Evolutionary conservation across 2,888 invertebrate species (phyloP).

Genomic region (Cryptus armator): DNA sequence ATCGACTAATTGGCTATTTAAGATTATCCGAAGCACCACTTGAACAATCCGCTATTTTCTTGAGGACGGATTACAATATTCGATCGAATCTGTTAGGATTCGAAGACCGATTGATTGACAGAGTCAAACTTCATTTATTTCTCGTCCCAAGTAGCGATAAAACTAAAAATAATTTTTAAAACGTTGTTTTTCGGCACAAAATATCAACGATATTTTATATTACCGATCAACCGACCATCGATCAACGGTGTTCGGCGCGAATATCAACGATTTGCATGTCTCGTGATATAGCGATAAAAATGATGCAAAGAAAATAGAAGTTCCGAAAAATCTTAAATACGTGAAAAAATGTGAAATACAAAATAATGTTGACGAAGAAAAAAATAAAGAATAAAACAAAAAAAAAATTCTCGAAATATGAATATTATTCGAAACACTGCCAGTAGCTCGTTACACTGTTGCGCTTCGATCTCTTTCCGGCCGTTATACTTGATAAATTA

Average conservation of each 20-base stretch:
- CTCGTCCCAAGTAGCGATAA: slow-evolving; percentile 14
- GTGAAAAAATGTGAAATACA: too few species aligned
- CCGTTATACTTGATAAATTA: not conserved
- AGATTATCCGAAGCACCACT: slow-evolving; percentile 6
- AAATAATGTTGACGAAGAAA: not conserved
- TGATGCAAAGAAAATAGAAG: too few species aligned
- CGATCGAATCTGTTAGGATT: not conserved
- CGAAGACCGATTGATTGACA: not conserved
- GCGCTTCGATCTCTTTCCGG: not conserved
- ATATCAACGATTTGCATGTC: too few species aligned
- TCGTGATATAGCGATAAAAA: too few species aligned
- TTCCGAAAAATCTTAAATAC: too few species aligned
- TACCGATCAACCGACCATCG: too few species aligned
- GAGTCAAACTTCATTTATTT: slow-evolving; percentile 21
- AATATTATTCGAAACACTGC: too few species aligned
- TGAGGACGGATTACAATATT: not conserved
- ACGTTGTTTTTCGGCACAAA: too few species aligned
- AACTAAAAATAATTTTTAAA: too few species aligned
- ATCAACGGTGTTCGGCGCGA: too few species aligned
- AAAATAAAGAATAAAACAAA: not conserved
- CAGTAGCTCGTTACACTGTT: too few species aligned
- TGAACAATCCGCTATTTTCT: not conserved
- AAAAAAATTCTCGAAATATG: not conserved
- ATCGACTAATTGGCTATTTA: not conserved
- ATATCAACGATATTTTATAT: too few species aligned